Conservation (phyloP, 2,113 vertebrate genomes). For the Ornithorhynchus anatinus region DNA sequence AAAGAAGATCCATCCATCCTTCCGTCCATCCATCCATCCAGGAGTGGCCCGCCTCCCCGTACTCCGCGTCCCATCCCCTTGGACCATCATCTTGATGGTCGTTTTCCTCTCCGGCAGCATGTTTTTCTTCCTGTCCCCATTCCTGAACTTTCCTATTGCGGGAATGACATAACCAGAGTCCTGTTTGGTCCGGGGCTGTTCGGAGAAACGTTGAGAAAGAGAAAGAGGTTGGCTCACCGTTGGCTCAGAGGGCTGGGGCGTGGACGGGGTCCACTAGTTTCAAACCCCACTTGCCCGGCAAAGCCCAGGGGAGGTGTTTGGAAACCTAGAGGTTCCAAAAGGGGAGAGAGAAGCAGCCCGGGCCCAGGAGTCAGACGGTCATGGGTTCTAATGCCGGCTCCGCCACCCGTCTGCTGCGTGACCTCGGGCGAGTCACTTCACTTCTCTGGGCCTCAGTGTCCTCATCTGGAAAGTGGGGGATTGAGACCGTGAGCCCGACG, state of each 20-base stretch:
- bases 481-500: no score
- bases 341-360: no score
- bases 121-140: slow-evolving; percentile 18
- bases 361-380: no score
- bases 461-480: no score
- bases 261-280: slow-evolving; percentile 56
- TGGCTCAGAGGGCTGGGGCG: slow-evolving; percentile 45
- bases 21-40: slow-evolving; percentile 57
- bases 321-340: slow-evolving; percentile 18
- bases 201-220: slow-evolving; percentile 30
- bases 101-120: slow-evolving; percentile 32
- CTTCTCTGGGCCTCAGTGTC: no score
- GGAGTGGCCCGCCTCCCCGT: no score
- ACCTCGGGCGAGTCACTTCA: no score
- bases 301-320: slow-evolving; percentile 16
- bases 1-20: slow-evolving; percentile 54
- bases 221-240: no score
- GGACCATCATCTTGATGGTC: no score
- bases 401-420: no score
- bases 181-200: slow-evolving; percentile 32
- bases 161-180: slow-evolving; percentile 28
- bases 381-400: no score
- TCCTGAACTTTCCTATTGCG: slow-evolving; percentile 6
- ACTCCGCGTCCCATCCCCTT: no score
- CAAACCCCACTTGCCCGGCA: slow-evolving; percentile 50